Evolutionary conservation across 1,140 invertebrate genomes (phyloP).

Genomic region (Hestina assimilis): DNA sequence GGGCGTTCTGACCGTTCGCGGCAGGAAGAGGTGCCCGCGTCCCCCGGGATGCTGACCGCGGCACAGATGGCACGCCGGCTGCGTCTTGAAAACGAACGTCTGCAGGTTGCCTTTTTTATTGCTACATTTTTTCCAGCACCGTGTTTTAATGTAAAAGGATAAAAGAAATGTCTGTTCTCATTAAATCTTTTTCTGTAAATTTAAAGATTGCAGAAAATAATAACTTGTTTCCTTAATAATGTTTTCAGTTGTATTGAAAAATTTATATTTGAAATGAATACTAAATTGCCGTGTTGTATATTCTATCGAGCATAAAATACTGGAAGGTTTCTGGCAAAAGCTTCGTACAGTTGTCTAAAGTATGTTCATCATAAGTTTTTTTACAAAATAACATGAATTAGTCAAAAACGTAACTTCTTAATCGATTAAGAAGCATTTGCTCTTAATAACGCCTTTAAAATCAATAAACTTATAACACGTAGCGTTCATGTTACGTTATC

Average conservation of each 20-base stretch:
- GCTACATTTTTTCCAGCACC: constrained; percentile 1
- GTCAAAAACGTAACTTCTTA: no score
- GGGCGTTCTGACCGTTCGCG: constrained; percentile 66
- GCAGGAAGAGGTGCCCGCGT: constrained; percentile 65
- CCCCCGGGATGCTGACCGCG: constrained; percentile 69
- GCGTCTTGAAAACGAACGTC: constrained; percentile 82
- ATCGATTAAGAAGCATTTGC: no score
- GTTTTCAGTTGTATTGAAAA: not conserved
- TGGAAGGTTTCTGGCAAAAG: no score
- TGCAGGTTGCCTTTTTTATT: constrained; percentile 64
- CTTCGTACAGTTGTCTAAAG: no score
- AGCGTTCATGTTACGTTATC: no score
- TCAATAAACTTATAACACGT: no score
- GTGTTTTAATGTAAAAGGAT: constrained; percentile 1
- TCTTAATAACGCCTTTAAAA: no score
- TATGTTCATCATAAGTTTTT: no score
- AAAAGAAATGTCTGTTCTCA: constrained; percentile 7
- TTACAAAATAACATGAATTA: no score
- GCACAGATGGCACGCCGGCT: constrained; percentile 78
- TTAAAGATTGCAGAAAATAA: not conserved
- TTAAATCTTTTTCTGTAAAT: constrained; percentile 11
- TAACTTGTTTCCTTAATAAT: not conserved
- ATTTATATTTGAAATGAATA: not conserved
- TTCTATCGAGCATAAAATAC: no score
- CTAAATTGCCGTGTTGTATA: not conserved